These are phyloP conservation scores for Triops cancriformis DNA, from an alignment of 1,140 invertebrate species.

Conservation along the genomic window DNA sequence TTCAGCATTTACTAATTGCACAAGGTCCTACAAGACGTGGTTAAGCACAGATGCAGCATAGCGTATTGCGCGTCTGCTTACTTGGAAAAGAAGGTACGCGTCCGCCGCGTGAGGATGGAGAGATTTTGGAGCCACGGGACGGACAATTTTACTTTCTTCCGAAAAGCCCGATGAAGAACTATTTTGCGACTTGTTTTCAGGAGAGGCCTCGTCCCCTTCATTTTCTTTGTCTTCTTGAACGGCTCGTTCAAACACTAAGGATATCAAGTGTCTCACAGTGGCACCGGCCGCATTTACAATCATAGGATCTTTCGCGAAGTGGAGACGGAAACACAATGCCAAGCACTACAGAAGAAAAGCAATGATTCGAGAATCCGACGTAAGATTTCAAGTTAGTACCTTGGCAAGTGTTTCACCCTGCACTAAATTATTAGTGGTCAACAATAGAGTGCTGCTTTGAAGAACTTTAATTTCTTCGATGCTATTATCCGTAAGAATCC, in stretches of 20 bases:
- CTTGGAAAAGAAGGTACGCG: conserved; percentile 91
- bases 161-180: conserved; percentile 50
- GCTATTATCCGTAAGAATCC: conserved; percentile 83
- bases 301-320: conserved; percentile 85
- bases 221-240: conserved; percentile 47
- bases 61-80: conserved; percentile 38
- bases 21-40: conserved; percentile 63
- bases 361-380: conserved; percentile 14
- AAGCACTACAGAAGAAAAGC: conserved; percentile 60
- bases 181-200: conserved; percentile 29
- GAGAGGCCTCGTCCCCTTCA: conserved; percentile 54
- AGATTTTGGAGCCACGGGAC: conserved; percentile 64
- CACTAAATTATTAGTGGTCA: conserved; percentile 88
- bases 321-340: conserved; percentile 89
- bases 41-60: background rate
- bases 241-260: conserved; percentile 90
- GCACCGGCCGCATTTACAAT: conserved; percentile 95
- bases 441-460: conserved; percentile 86
- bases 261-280: conserved; percentile 91
- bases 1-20: conserved; percentile 92
- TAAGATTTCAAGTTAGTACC: conserved; percentile 44
- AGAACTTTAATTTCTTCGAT: conserved; percentile 92
- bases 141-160: conserved; percentile 68
- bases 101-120: conserved; percentile 83
- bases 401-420: conserved; percentile 86